Evolutionary conservation across 2,888 invertebrate species (phyloP), one percentile per base, ranked within the genome.

Genomic region (Xylota sylvarum): DNA sequence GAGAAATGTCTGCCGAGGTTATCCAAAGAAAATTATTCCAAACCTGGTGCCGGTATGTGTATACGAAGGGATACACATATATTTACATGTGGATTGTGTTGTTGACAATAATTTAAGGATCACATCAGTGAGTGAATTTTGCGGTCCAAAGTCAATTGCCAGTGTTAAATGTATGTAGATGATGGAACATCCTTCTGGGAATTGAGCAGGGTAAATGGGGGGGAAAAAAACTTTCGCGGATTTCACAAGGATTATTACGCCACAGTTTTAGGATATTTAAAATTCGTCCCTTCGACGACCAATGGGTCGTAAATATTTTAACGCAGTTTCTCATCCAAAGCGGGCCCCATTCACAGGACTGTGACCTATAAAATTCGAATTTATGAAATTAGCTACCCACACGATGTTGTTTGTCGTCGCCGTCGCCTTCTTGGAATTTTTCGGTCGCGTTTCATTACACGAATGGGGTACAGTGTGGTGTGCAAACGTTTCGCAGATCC

Each of bases 61-160:
- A n/a, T n/a, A n/a, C n/a, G n/a, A n/a, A n/a, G 40, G 37, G 19
- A 46, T 40, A 12, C 50, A 12, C 10, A 46, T 19, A 74, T 64
- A 70, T 52, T 70, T 65, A 73, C 73, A 78, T 78, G 78, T 14
- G 74, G 74, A 79, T 79, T 70, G 69, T 70, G 69, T 23, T 72
- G 76, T 52, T 80, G 76, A 72, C 76, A 74, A 74, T 74, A 58
- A 65, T 65, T 64, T 70, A 46, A 64, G 84, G 80, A 79, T 76
- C 70, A 60, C 6, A 19, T 9, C 14, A 46, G n/a, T 17, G 5
- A 73, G 30, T 37, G 46, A 67, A 72, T 60, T 19, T 52, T 64
- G 79, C 43, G 74, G 84, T 80, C 58, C 23, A 32, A 64, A 79
- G 84, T 79, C 79, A 79, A 84, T 69, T 79, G 73, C 19, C 60